Evolutionary conservation across 2,113 vertebrate species (phyloP).

Genomic region (Nothoprocta perdicaria): DNA sequence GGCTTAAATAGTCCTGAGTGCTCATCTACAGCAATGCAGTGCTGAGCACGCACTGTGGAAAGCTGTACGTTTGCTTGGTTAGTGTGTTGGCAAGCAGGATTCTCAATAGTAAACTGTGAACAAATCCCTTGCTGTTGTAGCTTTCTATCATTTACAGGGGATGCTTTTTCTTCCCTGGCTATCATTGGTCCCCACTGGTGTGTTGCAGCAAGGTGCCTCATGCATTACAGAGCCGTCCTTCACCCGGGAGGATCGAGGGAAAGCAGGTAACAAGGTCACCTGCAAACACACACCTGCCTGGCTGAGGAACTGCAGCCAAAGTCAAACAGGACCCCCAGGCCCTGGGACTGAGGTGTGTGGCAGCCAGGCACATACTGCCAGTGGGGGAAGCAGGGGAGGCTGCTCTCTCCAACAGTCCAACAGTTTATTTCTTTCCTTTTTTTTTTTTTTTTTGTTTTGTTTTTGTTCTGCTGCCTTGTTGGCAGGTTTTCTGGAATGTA

Average conservation of each 20-base stretch:
- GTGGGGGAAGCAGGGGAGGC: not conserved
- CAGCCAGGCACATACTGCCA: constrained; percentile 10
- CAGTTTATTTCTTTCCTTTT: constrained; percentile 28
- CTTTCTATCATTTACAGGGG: fast-evolving
- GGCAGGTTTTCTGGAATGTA: constrained; percentile 50
- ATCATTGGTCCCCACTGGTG: fast-evolving
- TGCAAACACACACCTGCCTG: not conserved
- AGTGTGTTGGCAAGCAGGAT: not conserved
- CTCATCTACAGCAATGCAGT: not conserved
- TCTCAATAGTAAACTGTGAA: not conserved
- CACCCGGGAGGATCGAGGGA: not conserved
- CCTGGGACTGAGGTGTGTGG: not conserved
- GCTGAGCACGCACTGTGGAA: not conserved
- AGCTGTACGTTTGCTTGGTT: not conserved
- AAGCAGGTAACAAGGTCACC: not conserved
- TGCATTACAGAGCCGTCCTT: not conserved
- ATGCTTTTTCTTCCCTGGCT: not conserved
- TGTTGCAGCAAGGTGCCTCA: not conserved
- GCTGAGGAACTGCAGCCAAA: constrained; percentile 11
- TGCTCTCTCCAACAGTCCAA: not conserved
- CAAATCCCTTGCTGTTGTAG: constrained; percentile 15
- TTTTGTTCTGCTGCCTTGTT: constrained; percentile 45
- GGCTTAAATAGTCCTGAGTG: not conserved
- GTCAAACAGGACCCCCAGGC: not conserved
- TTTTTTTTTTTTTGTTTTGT: not conserved